Base-by-base conservation (phyloP, 2,888 invertebrate species). In the Neria commutata region DNA sequence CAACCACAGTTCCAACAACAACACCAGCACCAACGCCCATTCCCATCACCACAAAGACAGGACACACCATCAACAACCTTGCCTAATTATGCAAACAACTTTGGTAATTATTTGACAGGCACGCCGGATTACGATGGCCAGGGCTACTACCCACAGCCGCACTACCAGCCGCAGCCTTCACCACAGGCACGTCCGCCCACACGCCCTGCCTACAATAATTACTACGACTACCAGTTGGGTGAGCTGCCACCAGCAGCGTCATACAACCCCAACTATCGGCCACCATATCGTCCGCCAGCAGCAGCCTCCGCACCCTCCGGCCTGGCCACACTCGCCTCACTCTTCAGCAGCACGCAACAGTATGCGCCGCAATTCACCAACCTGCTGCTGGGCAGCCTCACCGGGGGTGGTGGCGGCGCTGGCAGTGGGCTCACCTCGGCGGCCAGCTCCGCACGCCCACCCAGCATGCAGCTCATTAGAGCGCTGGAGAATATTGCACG, bases 401-500 rank as follows among this genome's bases (percentile, higher is more conserved):
- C 61, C 2, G 67, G 66, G 29, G 64, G 54, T 19, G 46, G 67
- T 23, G 60, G 60, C 42, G 48, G 54, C 24, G 53, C 52, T 29
- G 57, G 61, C 63, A 73, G 72, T 63, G 74, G 78, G 67, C 70
- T 78, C 42, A 17, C 21, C 51, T 52, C 17, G 40, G 49, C 2
- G 56, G 56, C 3, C 64, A 63, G 17, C 61, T 6, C 60, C 17
- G 54, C 58, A 46, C 72, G 77, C 34, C 78, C 78, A 24, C 67
- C 77, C 62, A 78, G 76, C 68, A 74, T 73, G 66, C 80, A 80
- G 70, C 77, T 82, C 68, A 76, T 77, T 68, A 79, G 70, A 66
- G 87, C 87, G 14, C 76, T 89, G 63, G 83, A 84, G 68, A 86
- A 88, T 62, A 86, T 89, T 68, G 84, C 88, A 17, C 83, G 84